A percentile compares a stretch with the other conserved stretches of the same genome.
phyloP scores from a whole-genome alignment of 2,888 invertebrate species.

The Heliconius aoede region DNA sequence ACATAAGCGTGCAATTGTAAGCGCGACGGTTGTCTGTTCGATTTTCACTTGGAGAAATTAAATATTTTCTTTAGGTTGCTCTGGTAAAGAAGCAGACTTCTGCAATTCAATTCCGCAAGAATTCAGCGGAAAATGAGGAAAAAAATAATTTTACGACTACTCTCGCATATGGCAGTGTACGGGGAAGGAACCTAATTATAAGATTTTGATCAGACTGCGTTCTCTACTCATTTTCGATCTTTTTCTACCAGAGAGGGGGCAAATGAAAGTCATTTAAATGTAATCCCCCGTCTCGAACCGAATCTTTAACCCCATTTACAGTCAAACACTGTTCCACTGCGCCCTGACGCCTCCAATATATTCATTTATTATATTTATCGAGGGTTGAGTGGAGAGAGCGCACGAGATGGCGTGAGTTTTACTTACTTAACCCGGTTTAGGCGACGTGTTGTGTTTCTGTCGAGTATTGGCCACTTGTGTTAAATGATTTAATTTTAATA shows the following conservation, averaged over 20 bases:
- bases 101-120: too few species aligned
- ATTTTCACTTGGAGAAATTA: too few species aligned
- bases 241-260: too few species aligned
- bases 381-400: conserved; percentile 18
- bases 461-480: conserved; percentile 21
- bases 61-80: too few species aligned
- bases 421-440: conserved; percentile 22
- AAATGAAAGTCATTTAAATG: too few species aligned
- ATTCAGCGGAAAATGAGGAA: too few species aligned
- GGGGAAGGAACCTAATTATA: background rate
- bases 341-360: background rate
- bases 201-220: too few species aligned
- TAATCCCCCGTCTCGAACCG: background rate
- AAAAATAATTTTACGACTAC: background rate
- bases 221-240: background rate
- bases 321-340: background rate
- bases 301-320: background rate
- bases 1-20: too few species aligned
- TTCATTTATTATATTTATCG: conserved; percentile 3
- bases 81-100: too few species aligned
- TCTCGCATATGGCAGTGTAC: background rate
- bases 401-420: conserved; percentile 33
- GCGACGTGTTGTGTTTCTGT: conserved; percentile 21
- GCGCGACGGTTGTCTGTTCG: too few species aligned
- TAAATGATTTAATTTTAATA: background rate